Evolutionary conservation across 1,140 invertebrate genomes (phyloP).

Genomic region (Colletes gigas): DNA sequence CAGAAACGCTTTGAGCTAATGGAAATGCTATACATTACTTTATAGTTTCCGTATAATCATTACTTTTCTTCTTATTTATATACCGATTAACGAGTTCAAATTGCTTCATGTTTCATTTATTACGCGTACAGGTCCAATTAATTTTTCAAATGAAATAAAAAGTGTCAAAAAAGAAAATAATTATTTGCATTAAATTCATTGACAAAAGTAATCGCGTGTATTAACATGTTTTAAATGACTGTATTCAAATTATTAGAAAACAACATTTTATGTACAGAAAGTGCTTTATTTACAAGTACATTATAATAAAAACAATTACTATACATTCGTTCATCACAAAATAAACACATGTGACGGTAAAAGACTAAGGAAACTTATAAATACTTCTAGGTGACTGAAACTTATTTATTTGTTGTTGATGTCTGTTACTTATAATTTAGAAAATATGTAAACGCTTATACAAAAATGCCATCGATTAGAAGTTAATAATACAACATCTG

Average conservation of each 20-base stretch:
- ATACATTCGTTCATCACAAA: not conserved
- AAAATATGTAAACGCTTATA: constrained; percentile 12
- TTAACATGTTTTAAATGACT: not conserved
- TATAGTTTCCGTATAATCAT: not conserved
- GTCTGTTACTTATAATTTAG: too few relatives aligned
- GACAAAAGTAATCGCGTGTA: not conserved
- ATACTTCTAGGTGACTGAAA: too few relatives aligned
- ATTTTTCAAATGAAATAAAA: not conserved
- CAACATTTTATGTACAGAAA: constrained; percentile 33
- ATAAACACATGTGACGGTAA: not conserved
- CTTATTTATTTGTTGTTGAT: too few relatives aligned
- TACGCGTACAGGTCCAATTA: not conserved
- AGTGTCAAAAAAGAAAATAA: constrained; percentile 29
- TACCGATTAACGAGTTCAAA: not conserved
- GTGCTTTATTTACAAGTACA: constrained; percentile 65
- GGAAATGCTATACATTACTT: not conserved
- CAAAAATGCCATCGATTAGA: constrained; percentile 15
- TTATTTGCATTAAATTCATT: constrained; percentile 33
- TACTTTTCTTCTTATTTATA: not conserved
- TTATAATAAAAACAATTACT: constrained; percentile 42
- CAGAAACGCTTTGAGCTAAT: not conserved
- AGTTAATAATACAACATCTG: not conserved
- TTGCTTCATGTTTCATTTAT: not conserved
- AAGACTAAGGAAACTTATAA: constrained; percentile 15
- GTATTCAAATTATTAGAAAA: constrained; percentile 16